phyloP scores from a whole-genome alignment of 2,797 vertebrate genomes.

The Craterocephalus amniculus region DNA sequence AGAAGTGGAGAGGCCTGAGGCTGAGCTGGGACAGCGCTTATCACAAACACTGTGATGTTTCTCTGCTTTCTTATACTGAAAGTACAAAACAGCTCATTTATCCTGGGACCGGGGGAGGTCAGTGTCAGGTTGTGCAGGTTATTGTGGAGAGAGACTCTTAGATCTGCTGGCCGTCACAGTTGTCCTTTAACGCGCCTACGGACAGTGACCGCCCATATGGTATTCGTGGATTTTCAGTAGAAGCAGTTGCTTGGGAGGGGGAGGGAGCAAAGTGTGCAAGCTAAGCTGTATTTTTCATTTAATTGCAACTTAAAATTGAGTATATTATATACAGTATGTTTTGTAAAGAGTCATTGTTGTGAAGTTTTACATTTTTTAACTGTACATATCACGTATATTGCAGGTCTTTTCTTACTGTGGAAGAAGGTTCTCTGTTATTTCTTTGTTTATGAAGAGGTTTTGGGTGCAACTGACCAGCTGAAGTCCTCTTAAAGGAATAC shows the following conservation, averaged over 20 bases:
- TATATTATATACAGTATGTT: background rate
- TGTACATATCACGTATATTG: background rate
- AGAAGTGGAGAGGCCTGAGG: conserved; percentile 51
- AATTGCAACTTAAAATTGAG: background rate
- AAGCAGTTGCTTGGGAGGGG: conserved; percentile 38
- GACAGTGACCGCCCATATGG: conserved; percentile 19
- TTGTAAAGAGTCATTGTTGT: background rate
- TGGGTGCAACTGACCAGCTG: background rate
- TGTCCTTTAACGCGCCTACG: conserved; percentile 28
- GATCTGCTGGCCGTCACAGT: conserved; percentile 20
- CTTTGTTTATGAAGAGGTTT: background rate
- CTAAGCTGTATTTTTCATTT: conserved; percentile 8
- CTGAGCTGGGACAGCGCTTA: conserved; percentile 47
- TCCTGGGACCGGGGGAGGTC: conserved; percentile 58
- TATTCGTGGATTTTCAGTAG: conserved; percentile 40
- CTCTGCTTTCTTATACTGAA: conserved; percentile 28
- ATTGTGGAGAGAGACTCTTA: conserved; percentile 36
- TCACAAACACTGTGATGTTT: conserved; percentile 44
- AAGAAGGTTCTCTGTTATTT: background rate
- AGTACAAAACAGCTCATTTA: conserved; percentile 70
- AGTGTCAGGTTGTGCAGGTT: conserved; percentile 39
- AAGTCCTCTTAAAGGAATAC: too few relatives aligned
- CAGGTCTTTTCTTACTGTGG: background rate
- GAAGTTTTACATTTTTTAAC: background rate
- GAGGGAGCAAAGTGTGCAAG: conserved; percentile 48